Percentiles rank a stretch among this genome's conserved stretches.
These are phyloP conservation scores for Leptinotarsa tumamoca DNA, from an alignment of 2,888 invertebrate genomes.

Conservation along the genomic window DNA sequence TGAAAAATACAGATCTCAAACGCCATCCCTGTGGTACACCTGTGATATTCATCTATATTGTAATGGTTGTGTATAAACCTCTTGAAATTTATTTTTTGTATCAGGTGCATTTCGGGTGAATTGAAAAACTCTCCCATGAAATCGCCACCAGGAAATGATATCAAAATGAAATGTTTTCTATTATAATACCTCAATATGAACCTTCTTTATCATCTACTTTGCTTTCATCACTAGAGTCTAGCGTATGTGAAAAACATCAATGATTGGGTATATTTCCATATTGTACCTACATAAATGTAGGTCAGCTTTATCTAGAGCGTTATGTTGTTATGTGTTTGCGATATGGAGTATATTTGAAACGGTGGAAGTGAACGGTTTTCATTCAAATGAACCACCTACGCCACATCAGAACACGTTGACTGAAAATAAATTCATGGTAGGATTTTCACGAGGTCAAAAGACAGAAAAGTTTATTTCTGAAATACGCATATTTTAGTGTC, in stretches of 20 bases:
- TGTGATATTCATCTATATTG: no score
- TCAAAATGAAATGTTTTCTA: no score
- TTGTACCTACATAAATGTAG: slow-evolving; percentile 16
- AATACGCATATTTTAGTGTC: no score
- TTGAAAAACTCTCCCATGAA: no score
- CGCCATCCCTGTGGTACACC: no score
- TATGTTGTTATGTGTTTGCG: slow-evolving; percentile 18
- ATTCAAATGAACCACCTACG: slow-evolving; percentile 5
- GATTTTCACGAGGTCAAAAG: no score
- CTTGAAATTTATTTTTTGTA: no score
- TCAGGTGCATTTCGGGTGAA: no score
- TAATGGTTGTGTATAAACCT: no score
- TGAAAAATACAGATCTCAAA: no score
- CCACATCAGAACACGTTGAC: neutral
- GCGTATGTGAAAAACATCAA: neutral
- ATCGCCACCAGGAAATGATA: no score
- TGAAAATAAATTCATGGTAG: neutral
- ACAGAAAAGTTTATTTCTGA: no score
- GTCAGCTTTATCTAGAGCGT: slow-evolving; percentile 12
- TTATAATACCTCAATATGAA: neutral
- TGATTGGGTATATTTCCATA: slow-evolving; percentile 5
- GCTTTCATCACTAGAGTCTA: neutral
- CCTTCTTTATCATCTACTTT: slow-evolving; percentile 8
- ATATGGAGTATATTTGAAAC: slow-evolving; percentile 11
- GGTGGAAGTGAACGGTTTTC: neutral